A percentile compares a stretch with the other conserved stretches of the same genome.
Evolutionary conservation across 2,113 vertebrate genomes (phyloP).

Genomic region (Stomatorhinus ivindoensis): DNA sequence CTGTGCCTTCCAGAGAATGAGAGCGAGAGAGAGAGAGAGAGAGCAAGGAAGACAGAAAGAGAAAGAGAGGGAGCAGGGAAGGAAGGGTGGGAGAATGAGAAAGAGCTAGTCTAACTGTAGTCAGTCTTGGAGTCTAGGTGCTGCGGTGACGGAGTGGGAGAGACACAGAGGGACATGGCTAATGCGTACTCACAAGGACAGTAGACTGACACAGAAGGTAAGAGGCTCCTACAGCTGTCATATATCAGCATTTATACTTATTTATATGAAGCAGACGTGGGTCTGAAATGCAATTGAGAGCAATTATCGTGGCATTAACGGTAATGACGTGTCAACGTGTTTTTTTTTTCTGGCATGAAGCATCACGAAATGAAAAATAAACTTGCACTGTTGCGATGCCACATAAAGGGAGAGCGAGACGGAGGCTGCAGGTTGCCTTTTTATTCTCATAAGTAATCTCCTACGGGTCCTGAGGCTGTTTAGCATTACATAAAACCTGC

Average conservation of each 20-base stretch:
- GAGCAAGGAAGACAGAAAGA: background rate
- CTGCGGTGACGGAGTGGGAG: constrained; percentile 33
- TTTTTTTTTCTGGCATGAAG: too few relatives aligned
- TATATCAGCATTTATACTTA: background rate
- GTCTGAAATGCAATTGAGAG: background rate
- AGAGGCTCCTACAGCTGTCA: constrained; percentile 6
- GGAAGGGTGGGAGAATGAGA: constrained; percentile 14
- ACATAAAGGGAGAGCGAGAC: background rate
- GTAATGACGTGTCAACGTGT: background rate
- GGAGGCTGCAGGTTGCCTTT: background rate
- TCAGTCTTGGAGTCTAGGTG: constrained; percentile 40
- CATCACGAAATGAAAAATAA: background rate
- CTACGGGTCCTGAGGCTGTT: background rate
- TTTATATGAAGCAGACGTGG: background rate
- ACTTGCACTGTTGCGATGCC: background rate
- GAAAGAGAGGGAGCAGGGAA: constrained; percentile 13
- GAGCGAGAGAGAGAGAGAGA: constrained; percentile 7
- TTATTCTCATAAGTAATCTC: background rate
- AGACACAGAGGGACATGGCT: constrained; percentile 28
- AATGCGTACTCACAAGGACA: constrained; percentile 25
- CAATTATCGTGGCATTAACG: background rate
- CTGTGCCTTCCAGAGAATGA: constrained; percentile 9
- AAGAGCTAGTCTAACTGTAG: constrained; percentile 29
- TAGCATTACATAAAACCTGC: background rate
- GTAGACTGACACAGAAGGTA: constrained; percentile 33